Conservation (phyloP, 2,797 vertebrate genomes). For the Myripristis jacobus region DNA sequence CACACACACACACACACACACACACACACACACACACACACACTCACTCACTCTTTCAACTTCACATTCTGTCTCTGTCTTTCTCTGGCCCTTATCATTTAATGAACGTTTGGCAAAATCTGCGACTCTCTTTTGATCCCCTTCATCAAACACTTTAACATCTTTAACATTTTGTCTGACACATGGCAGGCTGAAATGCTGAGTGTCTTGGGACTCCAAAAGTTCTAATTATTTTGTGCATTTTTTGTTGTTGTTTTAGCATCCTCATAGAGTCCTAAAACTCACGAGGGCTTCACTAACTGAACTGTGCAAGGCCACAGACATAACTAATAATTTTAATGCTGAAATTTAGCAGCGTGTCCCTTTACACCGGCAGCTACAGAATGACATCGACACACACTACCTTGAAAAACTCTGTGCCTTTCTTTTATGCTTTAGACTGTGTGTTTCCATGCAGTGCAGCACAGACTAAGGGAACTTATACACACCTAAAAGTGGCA, state of each 20-base stretch:
- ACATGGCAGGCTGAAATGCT: background rate
- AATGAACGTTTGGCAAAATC: background rate
- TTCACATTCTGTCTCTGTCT: background rate
- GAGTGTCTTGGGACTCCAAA: background rate
- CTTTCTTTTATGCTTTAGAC: slow-evolving; percentile 9
- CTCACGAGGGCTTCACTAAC: background rate
- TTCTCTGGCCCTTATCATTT: background rate
- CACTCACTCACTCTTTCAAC: background rate
- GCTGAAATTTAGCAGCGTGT: background rate
- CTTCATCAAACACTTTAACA: background rate
- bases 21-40: background rate
- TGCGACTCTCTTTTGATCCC: background rate
- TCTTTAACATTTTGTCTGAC: background rate
- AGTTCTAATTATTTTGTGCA: background rate
- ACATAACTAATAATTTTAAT: background rate
- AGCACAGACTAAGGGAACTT: slow-evolving; percentile 43
- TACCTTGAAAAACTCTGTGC: background rate
- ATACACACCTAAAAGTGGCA: slow-evolving; percentile 36
- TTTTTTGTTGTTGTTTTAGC: background rate
- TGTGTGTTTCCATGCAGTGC: slow-evolving; percentile 10
- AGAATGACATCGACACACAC: background rate
- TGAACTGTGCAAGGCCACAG: background rate
- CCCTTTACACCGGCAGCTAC: background rate
- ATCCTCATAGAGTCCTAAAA: background rate
- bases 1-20: background rate